These are phyloP conservation scores for Leptinotarsa tumamoca DNA, from an alignment of 2,888 invertebrate genomes.

Conservation along the genomic window DNA sequence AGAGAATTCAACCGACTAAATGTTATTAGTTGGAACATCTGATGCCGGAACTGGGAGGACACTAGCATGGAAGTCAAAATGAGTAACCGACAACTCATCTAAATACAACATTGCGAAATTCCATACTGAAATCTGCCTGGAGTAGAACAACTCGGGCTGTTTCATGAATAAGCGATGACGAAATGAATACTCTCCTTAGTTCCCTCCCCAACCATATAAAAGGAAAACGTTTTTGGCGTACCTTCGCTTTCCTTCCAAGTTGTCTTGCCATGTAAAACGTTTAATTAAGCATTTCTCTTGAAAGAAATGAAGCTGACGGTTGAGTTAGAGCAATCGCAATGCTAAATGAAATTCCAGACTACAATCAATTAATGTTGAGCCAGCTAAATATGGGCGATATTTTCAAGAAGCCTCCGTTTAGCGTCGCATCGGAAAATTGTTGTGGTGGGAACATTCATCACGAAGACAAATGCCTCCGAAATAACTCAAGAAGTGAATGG, in stretches of 20 bases:
- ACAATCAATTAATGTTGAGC: slow-evolving; percentile 26
- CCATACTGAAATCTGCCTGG: not conserved
- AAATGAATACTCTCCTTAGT: slow-evolving; percentile 18
- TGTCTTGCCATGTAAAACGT: slow-evolving; percentile 23
- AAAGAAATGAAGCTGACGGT: slow-evolving; percentile 22
- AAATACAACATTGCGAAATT: not conserved
- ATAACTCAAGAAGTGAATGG: slow-evolving; percentile 11
- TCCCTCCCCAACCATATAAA: not conserved
- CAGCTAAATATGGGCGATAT: slow-evolving; percentile 23
- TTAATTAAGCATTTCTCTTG: slow-evolving; percentile 24
- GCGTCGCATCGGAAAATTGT: slow-evolving; percentile 21
- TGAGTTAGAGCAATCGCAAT: slow-evolving; percentile 25
- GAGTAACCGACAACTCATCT: not conserved
- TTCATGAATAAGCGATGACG: slow-evolving; percentile 19
- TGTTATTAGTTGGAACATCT: too few relatives aligned
- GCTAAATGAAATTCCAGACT: slow-evolving; percentile 29
- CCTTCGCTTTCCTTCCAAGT: slow-evolving; percentile 19
- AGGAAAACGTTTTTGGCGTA: slow-evolving; percentile 17
- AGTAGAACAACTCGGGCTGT: slow-evolving; percentile 1
- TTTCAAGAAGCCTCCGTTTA: slow-evolving; percentile 17
- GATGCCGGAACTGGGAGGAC: too few relatives aligned
- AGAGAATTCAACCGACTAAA: too few relatives aligned
- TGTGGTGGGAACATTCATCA: slow-evolving; percentile 24
- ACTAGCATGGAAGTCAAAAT: not conserved
- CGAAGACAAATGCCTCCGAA: slow-evolving; percentile 22